A percentile compares a stretch with the other conserved stretches of the same genome.
phyloP scores from a whole-genome alignment of 2,113 vertebrate genomes.

The Bubo bubo region DNA sequence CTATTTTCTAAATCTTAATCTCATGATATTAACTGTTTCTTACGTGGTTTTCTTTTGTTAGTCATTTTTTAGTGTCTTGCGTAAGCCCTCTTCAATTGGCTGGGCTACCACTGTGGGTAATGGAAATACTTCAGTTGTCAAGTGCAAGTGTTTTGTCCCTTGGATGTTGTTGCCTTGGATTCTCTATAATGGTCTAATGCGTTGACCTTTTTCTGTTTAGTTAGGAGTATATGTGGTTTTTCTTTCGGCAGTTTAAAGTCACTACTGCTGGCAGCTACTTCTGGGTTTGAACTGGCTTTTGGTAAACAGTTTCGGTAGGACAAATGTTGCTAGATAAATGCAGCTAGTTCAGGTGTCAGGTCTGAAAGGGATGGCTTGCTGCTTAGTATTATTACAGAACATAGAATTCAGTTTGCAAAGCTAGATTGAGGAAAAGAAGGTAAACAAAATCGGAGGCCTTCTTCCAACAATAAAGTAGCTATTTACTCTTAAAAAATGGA shows the following conservation, averaged over 20 bases:
- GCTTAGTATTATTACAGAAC: background rate
- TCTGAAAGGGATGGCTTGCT: background rate
- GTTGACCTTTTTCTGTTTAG: background rate
- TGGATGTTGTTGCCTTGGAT: background rate
- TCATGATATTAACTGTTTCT: background rate
- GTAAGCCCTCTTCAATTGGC: background rate
- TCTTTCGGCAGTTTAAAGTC: background rate
- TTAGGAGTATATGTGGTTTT: background rate
- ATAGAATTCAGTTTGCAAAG: background rate
- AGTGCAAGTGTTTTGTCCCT: conserved; percentile 2
- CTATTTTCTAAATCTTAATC: background rate
- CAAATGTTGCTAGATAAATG: background rate
- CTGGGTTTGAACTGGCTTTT: background rate
- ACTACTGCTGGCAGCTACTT: background rate
- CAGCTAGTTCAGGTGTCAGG: background rate
- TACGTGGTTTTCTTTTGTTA: background rate
- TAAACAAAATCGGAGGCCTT: background rate
- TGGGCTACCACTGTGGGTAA: background rate
- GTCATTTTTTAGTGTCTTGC: background rate
- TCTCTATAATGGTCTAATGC: background rate
- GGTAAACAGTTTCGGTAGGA: background rate
- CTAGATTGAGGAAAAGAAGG: background rate
- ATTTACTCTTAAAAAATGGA: background rate
- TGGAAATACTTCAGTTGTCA: conserved; percentile 14
- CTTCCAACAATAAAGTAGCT: background rate